Evolutionary conservation across 2,888 invertebrate genomes (phyloP), one percentile per base, ranked within the genome.

Genomic region (Tolmerus cingulatus): DNA sequence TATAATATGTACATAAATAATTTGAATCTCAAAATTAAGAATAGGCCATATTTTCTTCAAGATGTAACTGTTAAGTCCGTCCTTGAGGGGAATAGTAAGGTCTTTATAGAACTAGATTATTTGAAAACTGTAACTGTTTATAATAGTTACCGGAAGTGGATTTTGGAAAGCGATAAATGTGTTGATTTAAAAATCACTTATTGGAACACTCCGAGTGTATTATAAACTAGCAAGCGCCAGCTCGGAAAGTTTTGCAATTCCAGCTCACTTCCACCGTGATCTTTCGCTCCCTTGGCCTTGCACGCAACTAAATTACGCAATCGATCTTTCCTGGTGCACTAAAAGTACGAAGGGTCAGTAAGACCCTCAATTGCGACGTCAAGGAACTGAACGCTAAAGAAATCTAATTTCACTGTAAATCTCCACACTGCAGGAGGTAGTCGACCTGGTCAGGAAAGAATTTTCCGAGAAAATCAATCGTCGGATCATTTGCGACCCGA

Each of bases 241-340:
- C 23, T 27, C 9, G 27, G 66, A n/a, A 66, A 66, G 23, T 27
- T 66, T 66, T 66, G 9, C 66, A 66, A 66, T 66, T 66, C 27
- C 66, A 66, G 66, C 9, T 66, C 66, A 66, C 76, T 76, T 76
- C 76, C 37, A 76, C 16, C 1, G 37, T 16, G 34, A 76, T 76
- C n/a, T 34, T 19, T 14, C n/a, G 76, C 76, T 76, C 37, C 76
- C 5, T 76, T 76, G 76, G 30, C 76, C 76, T 76, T 76, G 76
- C 76, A 76, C 76, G 76, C 76, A 37, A 76, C 34, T 76, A 37
- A 76, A 66, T 76, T 76, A 76, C 19, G 76, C 76, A 76, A 76
- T 37, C n/a, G 37, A 76, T 76, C 34, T 37, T 76, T 76, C 34
- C 76, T 76, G 16, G 37, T 76, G 76, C 37, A 37, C 30, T 76